A percentile compares a stretch with the other conserved stretches of the same genome.
Evolutionary conservation across 2,113 vertebrate species (phyloP).

Genomic region (Mus pahari): DNA sequence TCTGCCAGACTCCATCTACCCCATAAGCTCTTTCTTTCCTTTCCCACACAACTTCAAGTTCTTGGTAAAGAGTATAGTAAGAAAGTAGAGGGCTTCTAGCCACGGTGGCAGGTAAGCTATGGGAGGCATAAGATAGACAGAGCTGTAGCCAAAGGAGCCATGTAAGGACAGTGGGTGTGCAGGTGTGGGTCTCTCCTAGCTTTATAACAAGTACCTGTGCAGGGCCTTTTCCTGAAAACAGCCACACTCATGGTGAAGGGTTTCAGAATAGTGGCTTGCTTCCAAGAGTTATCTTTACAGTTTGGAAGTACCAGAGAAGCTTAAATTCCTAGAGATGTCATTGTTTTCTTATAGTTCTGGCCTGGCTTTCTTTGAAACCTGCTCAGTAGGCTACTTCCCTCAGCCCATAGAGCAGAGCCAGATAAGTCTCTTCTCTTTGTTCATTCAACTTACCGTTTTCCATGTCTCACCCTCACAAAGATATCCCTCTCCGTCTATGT

Average conservation of each 20-base stretch:
- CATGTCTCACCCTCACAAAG: slow-evolving; percentile 36
- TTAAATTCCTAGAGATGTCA: slow-evolving; percentile 35
- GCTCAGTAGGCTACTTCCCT: slow-evolving; percentile 5
- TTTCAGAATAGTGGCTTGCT: not conserved
- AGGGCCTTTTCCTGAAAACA: slow-evolving; percentile 13
- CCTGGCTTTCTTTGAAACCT: slow-evolving; percentile 55
- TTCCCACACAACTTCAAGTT: slow-evolving; percentile 22
- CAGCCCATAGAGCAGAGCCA: not conserved
- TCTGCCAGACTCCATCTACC: not conserved
- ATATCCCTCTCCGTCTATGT: not conserved
- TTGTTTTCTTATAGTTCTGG: slow-evolving; percentile 52
- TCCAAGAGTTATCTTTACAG: not conserved
- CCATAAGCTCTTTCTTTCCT: not conserved
- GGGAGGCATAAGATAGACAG: not conserved
- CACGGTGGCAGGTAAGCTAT: not conserved
- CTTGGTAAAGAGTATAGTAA: slow-evolving; percentile 9
- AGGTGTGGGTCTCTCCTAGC: not conserved
- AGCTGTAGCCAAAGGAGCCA: slow-evolving; percentile 16
- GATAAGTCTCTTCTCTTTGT: slow-evolving; percentile 15
- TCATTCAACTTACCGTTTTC: slow-evolving; percentile 32
- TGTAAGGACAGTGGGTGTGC: slow-evolving; percentile 5
- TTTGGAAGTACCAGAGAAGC: slow-evolving; percentile 39
- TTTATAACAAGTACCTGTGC: slow-evolving; percentile 6
- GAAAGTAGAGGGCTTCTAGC: slow-evolving; percentile 48
- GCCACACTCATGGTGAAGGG: not conserved